phyloP scores from a whole-genome alignment of 2,888 invertebrate species.

The Cenopis cana region DNA sequence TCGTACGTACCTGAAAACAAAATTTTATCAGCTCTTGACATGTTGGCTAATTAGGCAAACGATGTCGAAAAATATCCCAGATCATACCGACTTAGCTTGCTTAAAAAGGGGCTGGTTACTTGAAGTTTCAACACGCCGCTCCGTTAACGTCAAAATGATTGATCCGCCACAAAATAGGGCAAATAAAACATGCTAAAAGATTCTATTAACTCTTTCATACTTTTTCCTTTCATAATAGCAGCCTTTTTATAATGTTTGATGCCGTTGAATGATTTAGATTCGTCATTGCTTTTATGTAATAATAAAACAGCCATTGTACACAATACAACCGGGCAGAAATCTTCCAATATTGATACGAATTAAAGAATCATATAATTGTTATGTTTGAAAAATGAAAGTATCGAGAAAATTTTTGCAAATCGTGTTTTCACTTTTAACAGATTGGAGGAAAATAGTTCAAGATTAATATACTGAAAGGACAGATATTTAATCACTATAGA shows the following conservation, averaged over 20 bases:
- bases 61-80: not conserved
- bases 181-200: constrained; percentile 4
- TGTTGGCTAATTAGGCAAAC: too few species aligned
- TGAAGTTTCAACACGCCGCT: not conserved
- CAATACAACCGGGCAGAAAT: not conserved
- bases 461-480: too few species aligned
- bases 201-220: constrained; percentile 13
- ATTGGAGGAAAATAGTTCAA: too few species aligned
- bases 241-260: not conserved
- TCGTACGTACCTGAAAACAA: constrained; percentile 18
- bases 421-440: too few species aligned
- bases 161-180: not conserved
- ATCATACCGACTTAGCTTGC: not conserved
- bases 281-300: not conserved
- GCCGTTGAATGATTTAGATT: not conserved
- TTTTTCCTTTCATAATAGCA: constrained; percentile 1
- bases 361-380: too few species aligned
- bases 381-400: too few species aligned
- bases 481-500: too few species aligned
- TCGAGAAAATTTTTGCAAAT: too few species aligned
- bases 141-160: constrained; percentile 5
- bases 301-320: not conserved
- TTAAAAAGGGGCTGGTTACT: not conserved
- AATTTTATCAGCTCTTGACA: not conserved
- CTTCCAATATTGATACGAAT: too few species aligned